These are phyloP conservation scores for Cerastis leucographa DNA, from an alignment of 2,888 invertebrate species.

Conservation along the genomic window DNA sequence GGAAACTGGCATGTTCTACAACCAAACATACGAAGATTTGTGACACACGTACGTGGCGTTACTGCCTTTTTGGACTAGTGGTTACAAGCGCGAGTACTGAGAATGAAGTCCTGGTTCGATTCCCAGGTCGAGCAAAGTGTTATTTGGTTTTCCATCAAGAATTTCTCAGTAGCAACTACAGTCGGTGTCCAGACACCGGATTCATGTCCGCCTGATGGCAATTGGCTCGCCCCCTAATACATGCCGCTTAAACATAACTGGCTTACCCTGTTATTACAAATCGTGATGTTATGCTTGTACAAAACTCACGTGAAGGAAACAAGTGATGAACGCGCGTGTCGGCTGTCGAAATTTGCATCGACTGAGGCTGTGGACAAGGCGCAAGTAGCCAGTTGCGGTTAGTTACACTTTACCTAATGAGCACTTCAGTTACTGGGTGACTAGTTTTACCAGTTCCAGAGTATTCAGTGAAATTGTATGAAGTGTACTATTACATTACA, in stretches of 20 bases:
- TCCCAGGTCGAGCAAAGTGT: neutral
- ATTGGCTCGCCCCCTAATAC: neutral
- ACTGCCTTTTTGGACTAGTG: neutral
- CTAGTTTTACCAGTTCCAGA: conserved; percentile 18
- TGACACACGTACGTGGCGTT: neutral
- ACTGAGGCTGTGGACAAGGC: neutral
- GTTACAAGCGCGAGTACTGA: neutral
- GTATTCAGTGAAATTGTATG: conserved; percentile 25
- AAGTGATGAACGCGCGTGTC: neutral
- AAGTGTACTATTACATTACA: conserved; percentile 22
- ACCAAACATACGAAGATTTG: neutral
- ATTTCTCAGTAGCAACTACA: neutral
- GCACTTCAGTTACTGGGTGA: conserved; percentile 44
- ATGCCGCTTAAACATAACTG: neutral
- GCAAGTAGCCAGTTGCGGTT: conserved; percentile 25
- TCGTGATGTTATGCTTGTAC: neutral
- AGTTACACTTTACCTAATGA: conserved; percentile 56
- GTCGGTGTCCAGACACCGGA: neutral
- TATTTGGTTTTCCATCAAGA: neutral
- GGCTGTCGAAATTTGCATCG: neutral
- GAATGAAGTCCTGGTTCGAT: neutral
- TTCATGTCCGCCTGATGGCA: neutral
- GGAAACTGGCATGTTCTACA: neutral
- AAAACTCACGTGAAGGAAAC: neutral
- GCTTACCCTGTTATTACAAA: neutral